Evolutionary conservation across 92 coral and sea anemone genomes (phyloP).

Genomic region (Siderastrea radians): DNA sequence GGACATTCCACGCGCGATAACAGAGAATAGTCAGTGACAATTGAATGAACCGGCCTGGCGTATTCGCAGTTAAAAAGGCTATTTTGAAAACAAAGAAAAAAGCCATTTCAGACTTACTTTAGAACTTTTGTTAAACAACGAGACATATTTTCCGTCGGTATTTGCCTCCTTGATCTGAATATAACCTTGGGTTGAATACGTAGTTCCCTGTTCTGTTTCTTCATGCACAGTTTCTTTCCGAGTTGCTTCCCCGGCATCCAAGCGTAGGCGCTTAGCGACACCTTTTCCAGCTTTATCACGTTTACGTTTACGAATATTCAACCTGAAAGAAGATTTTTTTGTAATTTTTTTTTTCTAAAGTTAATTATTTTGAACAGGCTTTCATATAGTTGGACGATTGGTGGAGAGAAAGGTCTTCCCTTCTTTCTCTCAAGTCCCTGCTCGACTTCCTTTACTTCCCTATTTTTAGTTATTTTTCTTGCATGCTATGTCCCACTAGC

Average conservation of each 20-base stretch:
- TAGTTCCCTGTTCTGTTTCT: not conserved
- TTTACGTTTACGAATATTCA: conserved; percentile 56
- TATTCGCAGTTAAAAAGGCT: too few relatives aligned
- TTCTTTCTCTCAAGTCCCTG: too few relatives aligned
- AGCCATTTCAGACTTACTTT: conserved; percentile 53
- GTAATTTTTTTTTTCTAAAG: not conserved
- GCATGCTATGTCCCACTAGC: too few relatives aligned
- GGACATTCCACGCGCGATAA: not conserved
- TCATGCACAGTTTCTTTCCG: conserved; percentile 71
- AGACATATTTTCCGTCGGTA: conserved; percentile 80
- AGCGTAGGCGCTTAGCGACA: conserved; percentile 80
- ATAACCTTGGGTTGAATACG: conserved; percentile 56
- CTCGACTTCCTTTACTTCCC: too few relatives aligned
- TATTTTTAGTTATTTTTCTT: too few relatives aligned
- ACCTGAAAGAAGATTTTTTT: conserved; percentile 48
- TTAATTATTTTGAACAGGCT: not conserved
- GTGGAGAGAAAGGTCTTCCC: too few relatives aligned
- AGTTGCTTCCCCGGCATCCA: conserved; percentile 41
- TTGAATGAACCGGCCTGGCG: not conserved
- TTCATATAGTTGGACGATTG: not conserved
- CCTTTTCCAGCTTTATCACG: conserved; percentile 30
- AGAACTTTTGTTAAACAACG: conserved; percentile 86
- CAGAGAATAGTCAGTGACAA: not conserved
- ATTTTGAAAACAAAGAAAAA: not conserved
- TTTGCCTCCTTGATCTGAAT: conserved; percentile 87